Evolutionary conservation across 2,797 vertebrate species (phyloP).

Genomic region (Thalassophryne amazonica): DNA sequence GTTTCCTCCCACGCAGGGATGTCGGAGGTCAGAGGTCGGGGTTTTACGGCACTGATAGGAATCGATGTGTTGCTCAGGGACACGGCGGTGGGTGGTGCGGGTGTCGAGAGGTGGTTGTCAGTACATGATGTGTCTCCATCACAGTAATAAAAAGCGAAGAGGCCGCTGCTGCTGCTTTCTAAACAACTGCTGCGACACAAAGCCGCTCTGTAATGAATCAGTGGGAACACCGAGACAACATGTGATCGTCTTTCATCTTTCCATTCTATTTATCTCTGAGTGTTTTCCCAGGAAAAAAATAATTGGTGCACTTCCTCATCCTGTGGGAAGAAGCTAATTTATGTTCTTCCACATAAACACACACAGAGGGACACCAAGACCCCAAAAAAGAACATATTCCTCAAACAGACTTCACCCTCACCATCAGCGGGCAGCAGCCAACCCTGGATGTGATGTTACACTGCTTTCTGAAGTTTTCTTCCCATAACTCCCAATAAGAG

Average conservation of each 20-base stretch:
- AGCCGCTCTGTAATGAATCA: slow-evolving; percentile 18
- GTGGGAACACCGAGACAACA: slow-evolving; percentile 43
- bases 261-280: slow-evolving; percentile 19
- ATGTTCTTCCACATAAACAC: slow-evolving; percentile 50
- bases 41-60: neutral
- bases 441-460: neutral
- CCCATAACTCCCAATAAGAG: slow-evolving; percentile 24
- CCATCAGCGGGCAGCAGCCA: slow-evolving; percentile 13
- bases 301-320: slow-evolving; percentile 59
- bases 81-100: neutral
- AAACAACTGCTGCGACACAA: slow-evolving; percentile 14
- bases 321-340: slow-evolving; percentile 54
- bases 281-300: slow-evolving; percentile 63
- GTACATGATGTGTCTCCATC: slow-evolving; percentile 4
- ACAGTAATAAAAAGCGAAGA: slow-evolving; percentile 9
- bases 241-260: slow-evolving; percentile 45
- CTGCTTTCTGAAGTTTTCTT: slow-evolving; percentile 21
- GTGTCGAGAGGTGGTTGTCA: neutral
- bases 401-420: slow-evolving; percentile 11
- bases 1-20: neutral
- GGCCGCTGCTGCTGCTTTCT: slow-evolving; percentile 16
- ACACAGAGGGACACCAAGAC: slow-evolving; percentile 3
- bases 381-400: slow-evolving; percentile 8
- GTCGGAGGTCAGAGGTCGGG: slow-evolving; percentile 9
- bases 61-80: slow-evolving; percentile 17